Evolutionary conservation across 2,113 vertebrate species (phyloP).

Genomic region (Phylloscopus whistleri): DNA sequence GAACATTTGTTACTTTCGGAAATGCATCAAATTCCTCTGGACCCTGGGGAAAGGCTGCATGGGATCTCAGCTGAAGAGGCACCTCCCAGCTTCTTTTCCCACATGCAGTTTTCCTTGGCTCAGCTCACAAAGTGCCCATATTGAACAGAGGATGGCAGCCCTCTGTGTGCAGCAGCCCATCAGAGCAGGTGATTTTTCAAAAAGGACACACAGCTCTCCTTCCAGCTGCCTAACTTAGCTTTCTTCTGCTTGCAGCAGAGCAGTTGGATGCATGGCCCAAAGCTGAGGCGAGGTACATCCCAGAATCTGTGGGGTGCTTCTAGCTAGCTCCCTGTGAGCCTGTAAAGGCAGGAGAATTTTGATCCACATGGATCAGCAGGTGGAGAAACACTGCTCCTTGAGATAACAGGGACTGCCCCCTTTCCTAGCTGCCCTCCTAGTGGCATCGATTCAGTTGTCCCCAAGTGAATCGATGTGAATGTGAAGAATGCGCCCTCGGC

Average conservation of each 20-base stretch:
- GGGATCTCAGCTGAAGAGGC: neutral
- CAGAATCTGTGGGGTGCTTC: neutral
- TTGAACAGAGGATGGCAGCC: neutral
- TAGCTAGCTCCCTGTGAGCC: rapidly evolving
- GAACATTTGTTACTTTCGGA: neutral
- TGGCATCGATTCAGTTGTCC: neutral
- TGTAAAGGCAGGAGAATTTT: neutral
- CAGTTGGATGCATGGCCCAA: neutral
- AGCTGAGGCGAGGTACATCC: neutral
- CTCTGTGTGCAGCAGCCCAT: neutral
- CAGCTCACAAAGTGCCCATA: neutral
- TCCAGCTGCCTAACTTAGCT: neutral
- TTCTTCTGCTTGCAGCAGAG: neutral
- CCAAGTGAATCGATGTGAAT: rapidly evolving
- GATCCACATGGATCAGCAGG: neutral
- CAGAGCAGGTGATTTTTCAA: neutral
- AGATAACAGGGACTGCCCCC: neutral
- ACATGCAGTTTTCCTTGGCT: neutral
- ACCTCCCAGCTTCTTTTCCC: neutral
- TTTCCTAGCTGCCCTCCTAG: neutral
- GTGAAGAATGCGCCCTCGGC: neutral
- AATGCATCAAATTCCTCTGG: neutral
- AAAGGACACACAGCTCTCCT: neutral
- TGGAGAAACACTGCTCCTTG: neutral
- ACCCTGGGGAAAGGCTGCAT: neutral